Evolutionary conservation across 2,797 vertebrate species (phyloP).

Genomic region (Trichosurus vulpecula): DNA sequence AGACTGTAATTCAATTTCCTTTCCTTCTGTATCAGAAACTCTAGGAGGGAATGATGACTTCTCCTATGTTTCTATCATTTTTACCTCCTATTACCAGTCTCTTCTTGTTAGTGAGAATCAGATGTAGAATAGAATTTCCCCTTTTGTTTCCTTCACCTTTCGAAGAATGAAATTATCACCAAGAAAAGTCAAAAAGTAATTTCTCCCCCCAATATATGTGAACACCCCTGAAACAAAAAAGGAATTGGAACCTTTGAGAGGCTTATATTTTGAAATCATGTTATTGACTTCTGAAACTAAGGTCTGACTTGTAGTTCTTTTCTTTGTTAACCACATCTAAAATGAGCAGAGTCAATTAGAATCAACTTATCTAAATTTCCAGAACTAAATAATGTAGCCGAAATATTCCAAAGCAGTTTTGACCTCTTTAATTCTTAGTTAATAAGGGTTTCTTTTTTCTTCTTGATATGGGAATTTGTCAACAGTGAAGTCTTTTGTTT

Average conservation of each 20-base stretch:
- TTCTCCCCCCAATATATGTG: background rate
- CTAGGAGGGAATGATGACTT: background rate
- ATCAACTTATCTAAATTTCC: conserved; percentile 1
- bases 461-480: conserved; percentile 64
- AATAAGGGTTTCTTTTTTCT: background rate
- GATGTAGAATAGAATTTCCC: background rate
- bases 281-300: background rate
- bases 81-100: background rate
- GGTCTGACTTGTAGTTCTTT: background rate
- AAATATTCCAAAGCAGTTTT: conserved; percentile 44
- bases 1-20: background rate
- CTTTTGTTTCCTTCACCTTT: background rate
- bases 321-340: background rate
- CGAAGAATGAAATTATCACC: background rate
- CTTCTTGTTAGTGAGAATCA: background rate
- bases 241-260: background rate
- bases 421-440: conserved; percentile 35
- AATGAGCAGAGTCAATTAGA: background rate
- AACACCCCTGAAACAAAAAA: background rate
- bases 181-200: background rate
- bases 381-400: background rate
- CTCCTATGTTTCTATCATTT: background rate
- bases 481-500: conserved; percentile 65
- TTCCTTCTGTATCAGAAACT: background rate
- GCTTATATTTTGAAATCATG: background rate